Conservation (phyloP, 2,797 vertebrate species). For the Miopithecus talapoin region DNA sequence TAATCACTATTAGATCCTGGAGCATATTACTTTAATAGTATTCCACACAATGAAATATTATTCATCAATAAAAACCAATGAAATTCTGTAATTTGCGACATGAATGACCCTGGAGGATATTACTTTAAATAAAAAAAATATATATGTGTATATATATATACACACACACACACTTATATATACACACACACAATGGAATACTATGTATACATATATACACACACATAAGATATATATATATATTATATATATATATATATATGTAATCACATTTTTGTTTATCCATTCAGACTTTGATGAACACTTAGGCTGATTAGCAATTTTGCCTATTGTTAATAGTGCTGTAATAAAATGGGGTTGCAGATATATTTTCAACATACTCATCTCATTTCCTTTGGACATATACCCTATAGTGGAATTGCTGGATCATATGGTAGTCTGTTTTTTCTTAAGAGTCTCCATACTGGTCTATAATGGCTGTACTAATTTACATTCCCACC, state of each 20-base stretch:
- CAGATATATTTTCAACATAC: neutral
- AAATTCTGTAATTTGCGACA: too few relatives aligned
- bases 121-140: too few relatives aligned
- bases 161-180: too few relatives aligned
- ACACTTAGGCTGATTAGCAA: neutral
- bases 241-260: too few relatives aligned
- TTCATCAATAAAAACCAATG: too few relatives aligned
- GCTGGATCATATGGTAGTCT: neutral
- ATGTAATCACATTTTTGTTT: neutral
- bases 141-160: fast-evolving
- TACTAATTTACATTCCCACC: neutral
- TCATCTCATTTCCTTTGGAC: neutral
- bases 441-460: neutral
- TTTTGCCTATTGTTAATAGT: neutral
- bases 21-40: too few relatives aligned
- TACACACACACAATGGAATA: too few relatives aligned
- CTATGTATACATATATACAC: too few relatives aligned
- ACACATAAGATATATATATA: too few relatives aligned
- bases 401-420: neutral
- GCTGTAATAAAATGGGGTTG: neutral
- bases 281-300: neutral
- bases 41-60: too few relatives aligned
- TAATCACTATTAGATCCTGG: too few relatives aligned
- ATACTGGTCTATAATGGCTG: neutral
- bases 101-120: too few relatives aligned